Evolutionary conservation across 2,888 invertebrate species (phyloP), one percentile per base, ranked within the genome.

Genomic region (Eilema caniola): DNA sequence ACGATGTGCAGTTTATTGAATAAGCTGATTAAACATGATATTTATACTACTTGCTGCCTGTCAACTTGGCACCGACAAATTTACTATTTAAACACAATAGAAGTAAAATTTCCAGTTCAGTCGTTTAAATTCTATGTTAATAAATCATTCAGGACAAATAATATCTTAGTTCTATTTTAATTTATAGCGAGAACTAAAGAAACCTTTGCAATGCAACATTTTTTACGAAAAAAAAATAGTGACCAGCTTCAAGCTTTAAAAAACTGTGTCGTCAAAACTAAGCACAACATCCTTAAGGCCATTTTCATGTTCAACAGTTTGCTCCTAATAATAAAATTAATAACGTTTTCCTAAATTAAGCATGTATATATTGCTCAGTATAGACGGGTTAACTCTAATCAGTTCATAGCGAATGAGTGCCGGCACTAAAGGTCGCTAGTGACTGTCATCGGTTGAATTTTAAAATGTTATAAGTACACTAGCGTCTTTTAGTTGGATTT

Each of bases 361-460:
- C 90, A 82, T 90, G 90, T 91, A 90, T 73, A 90, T 89, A 91
- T 75, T 85, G 89, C 89, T 89, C 89, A 88, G 87, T 86, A 85
- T 88, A 90, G 87, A 67, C 25, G 70, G 77, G 73, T 67, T 79
- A 82, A 74, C 62, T 68, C 75, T 83, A 74, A 62, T 69, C 62
- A 61, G 74, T 66, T 70, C 63, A 72, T 70, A 78, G 63, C 64
- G 65, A 73, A 76, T 68, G 76, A 64, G 73, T 79, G 47, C 28
- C 70, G 59, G n/a, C 56, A 72, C 73, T 82, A 77, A 72, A 78
- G 72, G 73, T 73, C 75, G 71, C 60, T 76, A 73, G 75, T 31
- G 53, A 57, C 23, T 68, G 12, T 66, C 60, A 64, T 28, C 57
- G 24, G 61, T 69, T 69, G 59, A 41, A 68, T 67, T 73, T 23